These are phyloP conservation scores for Sebastes kiyomatsui DNA, from an alignment of 2,797 vertebrate genomes.

Conservation along the genomic window DNA sequence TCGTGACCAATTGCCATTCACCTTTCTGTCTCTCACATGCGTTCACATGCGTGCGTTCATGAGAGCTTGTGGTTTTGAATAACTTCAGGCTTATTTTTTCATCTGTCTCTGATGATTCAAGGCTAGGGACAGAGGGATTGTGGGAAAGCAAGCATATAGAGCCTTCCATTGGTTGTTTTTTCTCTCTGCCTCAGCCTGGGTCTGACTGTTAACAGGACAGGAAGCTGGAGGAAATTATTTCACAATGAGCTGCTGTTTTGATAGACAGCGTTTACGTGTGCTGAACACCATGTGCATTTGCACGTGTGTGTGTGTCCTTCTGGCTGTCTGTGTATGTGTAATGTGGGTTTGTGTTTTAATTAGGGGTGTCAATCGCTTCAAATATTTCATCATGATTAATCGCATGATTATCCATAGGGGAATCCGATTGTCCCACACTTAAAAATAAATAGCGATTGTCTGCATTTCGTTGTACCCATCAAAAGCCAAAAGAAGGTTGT, in stretches of 20 bases:
- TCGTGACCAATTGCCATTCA: background rate
- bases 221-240: slow-evolving; percentile 26
- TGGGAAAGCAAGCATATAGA: slow-evolving; percentile 25
- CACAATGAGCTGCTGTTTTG: background rate
- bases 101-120: background rate
- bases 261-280: slow-evolving; percentile 32
- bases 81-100: background rate
- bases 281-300: background rate
- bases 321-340: background rate
- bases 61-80: background rate
- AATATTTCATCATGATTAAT: too few species aligned
- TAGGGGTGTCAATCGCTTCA: too few species aligned
- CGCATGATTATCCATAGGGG: too few species aligned
- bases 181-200: background rate
- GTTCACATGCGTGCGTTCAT: background rate
- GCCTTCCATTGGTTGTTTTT: slow-evolving; percentile 4
- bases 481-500: too few species aligned
- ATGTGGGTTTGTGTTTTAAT: background rate
- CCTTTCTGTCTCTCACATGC: background rate
- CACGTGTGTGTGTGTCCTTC: background rate
- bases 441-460: too few species aligned
- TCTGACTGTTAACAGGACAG: slow-evolving; percentile 30
- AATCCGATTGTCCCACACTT: too few species aligned
- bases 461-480: too few species aligned
- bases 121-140: background rate